Conservation (phyloP, 2,888 invertebrate genomes). For the Camptogramma bilineatum region DNA sequence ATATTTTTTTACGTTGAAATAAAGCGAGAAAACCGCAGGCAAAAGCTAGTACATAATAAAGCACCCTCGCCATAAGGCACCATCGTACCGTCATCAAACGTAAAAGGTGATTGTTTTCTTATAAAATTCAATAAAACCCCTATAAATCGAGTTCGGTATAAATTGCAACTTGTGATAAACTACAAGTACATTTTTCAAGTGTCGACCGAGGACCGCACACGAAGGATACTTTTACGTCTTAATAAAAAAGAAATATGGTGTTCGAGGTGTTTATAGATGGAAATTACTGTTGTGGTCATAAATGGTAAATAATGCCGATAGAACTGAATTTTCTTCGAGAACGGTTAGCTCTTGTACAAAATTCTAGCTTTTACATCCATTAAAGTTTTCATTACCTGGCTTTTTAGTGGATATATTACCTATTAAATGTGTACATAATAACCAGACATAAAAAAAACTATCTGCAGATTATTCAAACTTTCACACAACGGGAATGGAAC, state of each 20-base stretch:
- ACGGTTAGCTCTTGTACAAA: not conserved
- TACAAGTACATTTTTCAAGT: conserved; percentile 52
- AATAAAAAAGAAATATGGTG: conserved; percentile 60
- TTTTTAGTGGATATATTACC: too few species aligned
- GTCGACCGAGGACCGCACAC: conserved; percentile 41
- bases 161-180: conserved; percentile 53
- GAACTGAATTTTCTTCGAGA: conserved; percentile 6
- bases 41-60: conserved; percentile 4
- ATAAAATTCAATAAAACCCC: conserved; percentile 48
- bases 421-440: too few species aligned
- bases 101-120: conserved; percentile 38
- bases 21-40: not conserved
- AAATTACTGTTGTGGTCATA: conserved; percentile 38
- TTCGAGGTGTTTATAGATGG: conserved; percentile 48
- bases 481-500: too few species aligned
- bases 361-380: too few species aligned
- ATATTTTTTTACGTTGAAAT: not conserved
- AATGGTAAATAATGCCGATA: conserved; percentile 8
- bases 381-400: too few species aligned
- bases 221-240: conserved; percentile 58
- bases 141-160: conserved; percentile 50
- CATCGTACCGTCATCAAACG: conserved; percentile 25
- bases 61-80: conserved; percentile 31
- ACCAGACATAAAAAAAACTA: too few species aligned
- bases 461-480: too few species aligned